phyloP scores from a whole-genome alignment of 2,797 vertebrate genomes.

The Cuniculus paca region DNA sequence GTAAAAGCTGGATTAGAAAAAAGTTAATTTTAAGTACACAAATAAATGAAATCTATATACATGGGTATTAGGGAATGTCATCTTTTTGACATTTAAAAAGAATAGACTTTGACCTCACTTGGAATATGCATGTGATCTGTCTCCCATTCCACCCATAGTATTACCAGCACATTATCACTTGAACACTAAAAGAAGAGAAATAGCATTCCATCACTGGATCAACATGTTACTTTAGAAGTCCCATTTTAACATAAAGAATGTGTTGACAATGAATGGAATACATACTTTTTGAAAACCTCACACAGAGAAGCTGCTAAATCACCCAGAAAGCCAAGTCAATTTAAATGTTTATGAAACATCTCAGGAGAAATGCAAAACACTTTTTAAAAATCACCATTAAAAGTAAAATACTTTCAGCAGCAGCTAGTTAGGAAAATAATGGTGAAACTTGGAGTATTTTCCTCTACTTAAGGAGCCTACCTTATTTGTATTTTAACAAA shows the following conservation, averaged over 20 bases:
- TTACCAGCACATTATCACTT: conserved; percentile 37
- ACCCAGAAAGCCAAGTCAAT: conserved; percentile 67
- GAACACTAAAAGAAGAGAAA: conserved; percentile 61
- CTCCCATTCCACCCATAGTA: neutral
- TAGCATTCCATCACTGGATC: neutral
- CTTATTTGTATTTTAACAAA: neutral
- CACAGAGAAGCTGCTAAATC: conserved; percentile 33
- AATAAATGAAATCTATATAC: conserved; percentile 64
- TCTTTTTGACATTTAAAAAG: conserved; percentile 63
- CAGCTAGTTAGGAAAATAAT: conserved; percentile 32
- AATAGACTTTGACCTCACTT: conserved; percentile 69
- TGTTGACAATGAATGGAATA: conserved; percentile 30
- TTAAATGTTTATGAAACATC: conserved; percentile 57
- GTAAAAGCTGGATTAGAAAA: conserved; percentile 64
- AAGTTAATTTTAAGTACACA: conserved; percentile 62
- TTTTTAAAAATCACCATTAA: conserved; percentile 52
- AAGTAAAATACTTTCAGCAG: conserved; percentile 70
- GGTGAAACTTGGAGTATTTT: conserved; percentile 53
- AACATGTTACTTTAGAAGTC: conserved; percentile 14
- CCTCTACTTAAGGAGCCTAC: neutral
- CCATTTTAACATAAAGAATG: conserved; percentile 31
- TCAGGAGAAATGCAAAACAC: conserved; percentile 67
- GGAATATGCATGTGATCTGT: neutral
- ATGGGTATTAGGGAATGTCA: conserved; percentile 54
- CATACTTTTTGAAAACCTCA: conserved; percentile 34